Base-by-base conservation (phyloP, 2,888 invertebrate species). In the Euproctis similis region DNA sequence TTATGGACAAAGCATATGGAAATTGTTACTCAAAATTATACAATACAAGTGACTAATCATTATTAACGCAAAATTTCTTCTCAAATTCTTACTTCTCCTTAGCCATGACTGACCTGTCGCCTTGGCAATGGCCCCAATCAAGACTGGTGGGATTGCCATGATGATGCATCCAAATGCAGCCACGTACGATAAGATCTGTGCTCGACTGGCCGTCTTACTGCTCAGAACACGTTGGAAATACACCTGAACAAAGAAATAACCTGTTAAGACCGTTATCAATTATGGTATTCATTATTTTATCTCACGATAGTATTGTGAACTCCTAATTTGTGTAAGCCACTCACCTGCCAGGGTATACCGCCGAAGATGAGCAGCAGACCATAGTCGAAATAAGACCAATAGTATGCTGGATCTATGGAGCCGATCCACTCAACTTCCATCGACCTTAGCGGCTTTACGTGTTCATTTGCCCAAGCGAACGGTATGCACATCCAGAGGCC, bases 401-500 rank as follows among this genome's bases (percentile, higher is more conserved):
- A 88, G 57, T 93, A 91, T 1, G 87, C 77, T 0, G 89, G 77
- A 0, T 91, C 88, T 7, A 97, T 85, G 28, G 86, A 78, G 2
- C 97, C 97, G 42, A 97, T 92, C 96, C 96, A 97, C 65, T 96
- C 94, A 28, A 93, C 91, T 12, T 94, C 91, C 87, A 93, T 90
- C 20, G 90, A 89, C 39, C 92, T 87, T 41, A 97, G 87, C 10
- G 95, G 91, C 58, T 89, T 87, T 7, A 97, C 97, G 59, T 94
- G 92, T 9, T 92, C 90, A 77, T 96, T 92, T 39, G 89, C 86
- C 92, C 97, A 92, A 7, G 97, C 96, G 68, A 97, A 98, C 0
- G 98, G 98, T 45, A 98, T 96, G 69, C 97, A 96, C 89, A 98
- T 91, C 98, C 98, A 98, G 72, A 99, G 86, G 14, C 98, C 98